Evolutionary conservation across 92 coral and sea anemone species (phyloP).

Genomic region (Porites rus): DNA sequence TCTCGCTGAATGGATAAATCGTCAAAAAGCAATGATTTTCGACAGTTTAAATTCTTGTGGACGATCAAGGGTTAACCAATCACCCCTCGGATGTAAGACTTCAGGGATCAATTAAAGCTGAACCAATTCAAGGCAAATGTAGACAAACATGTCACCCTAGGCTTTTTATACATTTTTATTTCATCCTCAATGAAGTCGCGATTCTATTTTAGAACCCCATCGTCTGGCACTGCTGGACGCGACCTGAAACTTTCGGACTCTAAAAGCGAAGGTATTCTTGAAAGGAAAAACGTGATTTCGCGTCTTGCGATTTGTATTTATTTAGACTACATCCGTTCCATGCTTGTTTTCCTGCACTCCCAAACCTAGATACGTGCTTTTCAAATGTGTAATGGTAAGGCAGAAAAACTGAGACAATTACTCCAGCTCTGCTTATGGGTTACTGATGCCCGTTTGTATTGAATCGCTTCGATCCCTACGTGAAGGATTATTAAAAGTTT

Average conservation of each 20-base stretch:
- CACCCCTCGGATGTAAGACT: constrained; percentile 46
- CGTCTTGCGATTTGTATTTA: constrained; percentile 30
- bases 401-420: not conserved
- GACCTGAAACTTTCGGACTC: not conserved
- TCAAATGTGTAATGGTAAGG: not conserved
- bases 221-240: not conserved
- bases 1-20: constrained; percentile 27
- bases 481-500: constrained; percentile 19
- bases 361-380: constrained; percentile 22
- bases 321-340: constrained; percentile 17
- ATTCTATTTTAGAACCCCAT: constrained; percentile 9
- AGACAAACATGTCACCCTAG: constrained; percentile 49
- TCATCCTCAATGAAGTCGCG: constrained; percentile 22
- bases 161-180: constrained; percentile 28
- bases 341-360: constrained; percentile 7
- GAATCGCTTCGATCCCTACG: not conserved
- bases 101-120: constrained; percentile 46
- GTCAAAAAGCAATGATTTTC: constrained; percentile 27
- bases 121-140: constrained; percentile 41
- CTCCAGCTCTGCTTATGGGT: not conserved
- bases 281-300: constrained; percentile 17
- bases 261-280: constrained; percentile 20
- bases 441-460: not conserved
- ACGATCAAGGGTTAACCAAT: constrained; percentile 39
- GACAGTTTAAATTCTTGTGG: constrained; percentile 47